Evolutionary conservation across 1,140 invertebrate genomes (phyloP).

Genomic region (Nautilus pompilius): DNA sequence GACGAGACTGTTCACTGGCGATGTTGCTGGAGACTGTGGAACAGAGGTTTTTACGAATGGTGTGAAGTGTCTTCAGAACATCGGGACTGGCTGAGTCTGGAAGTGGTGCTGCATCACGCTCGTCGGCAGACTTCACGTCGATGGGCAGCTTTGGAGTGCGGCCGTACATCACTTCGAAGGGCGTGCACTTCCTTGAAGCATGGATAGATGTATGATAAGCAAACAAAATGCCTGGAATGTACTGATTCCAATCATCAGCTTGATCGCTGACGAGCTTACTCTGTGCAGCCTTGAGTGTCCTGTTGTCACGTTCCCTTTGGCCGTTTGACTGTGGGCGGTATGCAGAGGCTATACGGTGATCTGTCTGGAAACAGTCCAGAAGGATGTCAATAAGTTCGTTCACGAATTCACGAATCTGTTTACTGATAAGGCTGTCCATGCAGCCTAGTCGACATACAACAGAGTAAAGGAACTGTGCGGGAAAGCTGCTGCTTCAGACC

Average conservation of each 20-base stretch:
- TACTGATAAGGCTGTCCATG: conserved; percentile 4
- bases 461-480: conserved; percentile 3
- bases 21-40: neutral
- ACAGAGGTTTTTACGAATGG: neutral
- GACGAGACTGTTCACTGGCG: neutral
- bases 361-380: conserved; percentile 7
- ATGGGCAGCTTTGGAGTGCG: conserved; percentile 2
- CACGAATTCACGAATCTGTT: conserved; percentile 7
- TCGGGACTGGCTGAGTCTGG: neutral
- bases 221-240: too few relatives aligned
- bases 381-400: conserved; percentile 6
- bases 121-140: conserved; percentile 4
- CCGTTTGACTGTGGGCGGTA: neutral
- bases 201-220: too few relatives aligned
- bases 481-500: conserved; percentile 2
- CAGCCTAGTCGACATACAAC: neutral
- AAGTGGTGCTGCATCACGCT: neutral
- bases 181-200: too few relatives aligned
- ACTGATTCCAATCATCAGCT: too few relatives aligned
- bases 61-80: neutral
- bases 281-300: too few relatives aligned
- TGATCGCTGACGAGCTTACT: too few relatives aligned
- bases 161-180: conserved; percentile 7
- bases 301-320: too few relatives aligned
- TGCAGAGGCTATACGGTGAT: neutral